Percentiles rank a stretch among this genome's conserved stretches.
phyloP scores from a whole-genome alignment of 1,140 invertebrate genomes.

The Pogonomyrmex barbatus region DNA sequence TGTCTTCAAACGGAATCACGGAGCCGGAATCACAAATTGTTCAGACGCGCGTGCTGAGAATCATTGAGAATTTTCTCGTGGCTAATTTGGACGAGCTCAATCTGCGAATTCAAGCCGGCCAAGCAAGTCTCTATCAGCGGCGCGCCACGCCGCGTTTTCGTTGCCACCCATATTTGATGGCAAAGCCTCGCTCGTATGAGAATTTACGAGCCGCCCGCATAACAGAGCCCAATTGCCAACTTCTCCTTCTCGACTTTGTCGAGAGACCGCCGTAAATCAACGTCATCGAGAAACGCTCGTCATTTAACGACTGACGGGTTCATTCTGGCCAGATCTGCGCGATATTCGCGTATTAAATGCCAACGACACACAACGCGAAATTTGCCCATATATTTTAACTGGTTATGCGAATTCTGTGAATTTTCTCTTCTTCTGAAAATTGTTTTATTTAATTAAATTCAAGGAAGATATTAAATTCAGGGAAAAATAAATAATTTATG shows the following conservation, averaged over 20 bases:
- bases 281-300: conserved; percentile 36
- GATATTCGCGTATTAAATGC: conserved; percentile 15
- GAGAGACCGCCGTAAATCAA: conserved; percentile 52
- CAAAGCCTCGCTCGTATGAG: background rate
- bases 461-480: background rate
- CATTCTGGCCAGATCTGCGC: conserved; percentile 17
- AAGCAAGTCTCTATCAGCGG: too few relatives aligned
- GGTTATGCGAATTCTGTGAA: background rate
- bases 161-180: conserved; percentile 11
- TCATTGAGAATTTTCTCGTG: conserved; percentile 10
- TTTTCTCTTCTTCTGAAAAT: background rate
- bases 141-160: background rate
- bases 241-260: conserved; percentile 33
- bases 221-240: conserved; percentile 16
- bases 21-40: conserved; percentile 29
- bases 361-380: background rate
- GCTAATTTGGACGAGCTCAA: conserved; percentile 38
- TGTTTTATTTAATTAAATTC: background rate
- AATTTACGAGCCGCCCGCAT: conserved; percentile 46
- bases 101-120: conserved; percentile 24
- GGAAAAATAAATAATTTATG: background rate
- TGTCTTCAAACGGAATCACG: conserved; percentile 37
- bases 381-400: background rate
- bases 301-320: conserved; percentile 54
- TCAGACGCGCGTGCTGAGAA: conserved; percentile 9